phyloP scores from a whole-genome alignment of 2,113 vertebrate genomes.

The Odontophorus gujanensis region DNA sequence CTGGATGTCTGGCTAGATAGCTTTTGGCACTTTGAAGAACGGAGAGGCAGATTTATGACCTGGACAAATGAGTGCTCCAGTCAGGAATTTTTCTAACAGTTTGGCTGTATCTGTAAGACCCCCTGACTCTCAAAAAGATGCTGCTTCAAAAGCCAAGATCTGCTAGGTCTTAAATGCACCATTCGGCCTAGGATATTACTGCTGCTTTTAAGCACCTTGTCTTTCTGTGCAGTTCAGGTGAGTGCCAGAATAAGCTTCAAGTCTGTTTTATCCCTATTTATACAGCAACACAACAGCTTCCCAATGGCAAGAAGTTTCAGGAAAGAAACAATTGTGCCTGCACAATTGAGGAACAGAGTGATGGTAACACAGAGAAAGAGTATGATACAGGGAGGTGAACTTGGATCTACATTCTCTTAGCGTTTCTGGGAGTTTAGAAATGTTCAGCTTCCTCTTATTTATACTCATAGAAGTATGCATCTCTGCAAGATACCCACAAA shows the following conservation, averaged over 20 bases:
- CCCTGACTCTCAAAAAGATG: constrained; percentile 23
- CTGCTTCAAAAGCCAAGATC: neutral
- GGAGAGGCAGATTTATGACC: constrained; percentile 64
- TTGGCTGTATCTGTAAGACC: constrained; percentile 36
- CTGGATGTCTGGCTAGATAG: constrained; percentile 69
- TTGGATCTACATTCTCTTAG: neutral
- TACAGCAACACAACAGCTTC: neutral
- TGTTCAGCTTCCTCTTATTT: fast-evolving
- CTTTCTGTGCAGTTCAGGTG: neutral
- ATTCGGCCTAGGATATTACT: neutral
- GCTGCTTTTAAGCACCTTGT: constrained; percentile 4
- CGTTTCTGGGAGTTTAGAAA: neutral
- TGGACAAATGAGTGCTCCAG: constrained; percentile 26
- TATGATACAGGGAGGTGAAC: neutral
- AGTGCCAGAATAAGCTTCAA: neutral
- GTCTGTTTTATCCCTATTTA: neutral
- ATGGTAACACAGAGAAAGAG: neutral
- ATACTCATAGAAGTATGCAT: fast-evolving
- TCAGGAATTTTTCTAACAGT: constrained; percentile 48
- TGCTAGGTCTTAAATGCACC: constrained; percentile 3
- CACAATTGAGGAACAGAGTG: neutral
- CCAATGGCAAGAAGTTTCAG: neutral
- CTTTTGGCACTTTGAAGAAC: constrained; percentile 56
- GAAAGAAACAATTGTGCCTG: neutral
- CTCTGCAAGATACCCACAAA: neutral